Percentiles rank a stretch among this genome's conserved stretches.
Evolutionary conservation across 2,888 invertebrate species (phyloP).

Genomic region (Rhabditophanes sp.): DNA sequence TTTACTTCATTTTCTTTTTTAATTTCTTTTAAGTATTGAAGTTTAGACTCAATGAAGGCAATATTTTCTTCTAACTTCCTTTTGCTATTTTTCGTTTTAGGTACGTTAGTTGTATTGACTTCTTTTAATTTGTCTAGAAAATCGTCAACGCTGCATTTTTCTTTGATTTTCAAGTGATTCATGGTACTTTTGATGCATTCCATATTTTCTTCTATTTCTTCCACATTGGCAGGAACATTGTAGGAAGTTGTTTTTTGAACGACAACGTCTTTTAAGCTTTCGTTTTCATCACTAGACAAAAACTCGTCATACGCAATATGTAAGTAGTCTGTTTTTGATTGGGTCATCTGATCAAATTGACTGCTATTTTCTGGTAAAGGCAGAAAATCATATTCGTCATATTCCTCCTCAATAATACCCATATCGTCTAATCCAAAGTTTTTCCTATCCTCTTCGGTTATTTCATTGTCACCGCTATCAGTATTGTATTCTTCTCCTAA

Average conservation of each 20-base stretch:
- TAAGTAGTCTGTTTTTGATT: slow-evolving; percentile 33
- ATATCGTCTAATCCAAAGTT: slow-evolving; percentile 10
- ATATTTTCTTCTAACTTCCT: slow-evolving; percentile 13
- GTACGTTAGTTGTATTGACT: too few species aligned
- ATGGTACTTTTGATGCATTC: too few species aligned
- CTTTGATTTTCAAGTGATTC: too few species aligned
- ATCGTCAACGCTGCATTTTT: too few species aligned
- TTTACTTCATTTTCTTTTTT: slow-evolving; percentile 6
- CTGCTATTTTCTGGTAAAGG: slow-evolving; percentile 7
- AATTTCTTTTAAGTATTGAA: slow-evolving; percentile 12
- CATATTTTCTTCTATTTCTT: too few species aligned
- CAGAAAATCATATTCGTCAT: background rate
- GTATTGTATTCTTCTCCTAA: slow-evolving; percentile 13
- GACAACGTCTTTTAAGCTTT: slow-evolving; percentile 3
- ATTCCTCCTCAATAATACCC: slow-evolving; percentile 7
- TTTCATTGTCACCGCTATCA: slow-evolving; percentile 2
- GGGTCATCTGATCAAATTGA: slow-evolving; percentile 17
- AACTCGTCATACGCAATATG: slow-evolving; percentile 32
- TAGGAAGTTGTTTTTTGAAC: slow-evolving; percentile 1
- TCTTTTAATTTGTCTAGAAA: too few species aligned
- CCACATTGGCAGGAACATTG: too few species aligned
- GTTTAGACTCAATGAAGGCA: slow-evolving; percentile 14
- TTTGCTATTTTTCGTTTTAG: too few species aligned
- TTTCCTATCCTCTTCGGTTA: background rate
- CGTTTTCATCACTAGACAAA: slow-evolving; percentile 14